Evolutionary conservation across 64 coral and sea anemone genomes (phyloP).

Genomic region (Pocillopora damicornis): DNA sequence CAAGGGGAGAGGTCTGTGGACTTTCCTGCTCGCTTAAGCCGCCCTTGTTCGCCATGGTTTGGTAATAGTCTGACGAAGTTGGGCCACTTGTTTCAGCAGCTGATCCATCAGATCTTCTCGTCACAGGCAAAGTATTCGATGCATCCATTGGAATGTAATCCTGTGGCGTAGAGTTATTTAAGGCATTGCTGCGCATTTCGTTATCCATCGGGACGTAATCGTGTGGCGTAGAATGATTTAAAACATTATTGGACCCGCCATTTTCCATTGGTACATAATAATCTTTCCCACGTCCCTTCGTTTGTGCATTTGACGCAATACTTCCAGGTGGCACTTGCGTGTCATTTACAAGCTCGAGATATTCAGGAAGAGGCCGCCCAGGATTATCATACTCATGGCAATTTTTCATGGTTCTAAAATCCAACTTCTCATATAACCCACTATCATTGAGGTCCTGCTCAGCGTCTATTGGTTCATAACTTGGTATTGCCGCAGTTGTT

Average conservation of each 20-base stretch:
- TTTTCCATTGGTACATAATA: constrained; percentile 13
- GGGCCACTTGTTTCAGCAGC: background rate
- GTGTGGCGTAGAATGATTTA: background rate
- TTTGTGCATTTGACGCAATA: background rate
- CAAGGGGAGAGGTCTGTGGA: background rate
- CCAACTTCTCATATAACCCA: background rate
- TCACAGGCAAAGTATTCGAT: too few species aligned
- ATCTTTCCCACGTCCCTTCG: background rate
- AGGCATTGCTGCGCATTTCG: too few species aligned
- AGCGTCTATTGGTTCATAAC: background rate
- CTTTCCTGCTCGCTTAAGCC: background rate
- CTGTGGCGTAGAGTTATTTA: too few species aligned
- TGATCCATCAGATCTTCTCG: background rate
- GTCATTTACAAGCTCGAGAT: constrained; percentile 2
- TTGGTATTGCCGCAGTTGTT: background rate
- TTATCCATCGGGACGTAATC: background rate
- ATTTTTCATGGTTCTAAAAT: background rate
- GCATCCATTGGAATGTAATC: too few species aligned
- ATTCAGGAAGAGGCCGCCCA: background rate
- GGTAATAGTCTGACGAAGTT: background rate
- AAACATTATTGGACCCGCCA: background rate
- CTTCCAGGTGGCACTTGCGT: background rate
- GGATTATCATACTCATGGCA: background rate
- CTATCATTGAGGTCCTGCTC: background rate
- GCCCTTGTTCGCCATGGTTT: background rate